A percentile compares a stretch with the other conserved stretches of the same genome.
phyloP scores from a whole-genome alignment of 2,888 invertebrate genomes.

The Oscheius onirici region DNA sequence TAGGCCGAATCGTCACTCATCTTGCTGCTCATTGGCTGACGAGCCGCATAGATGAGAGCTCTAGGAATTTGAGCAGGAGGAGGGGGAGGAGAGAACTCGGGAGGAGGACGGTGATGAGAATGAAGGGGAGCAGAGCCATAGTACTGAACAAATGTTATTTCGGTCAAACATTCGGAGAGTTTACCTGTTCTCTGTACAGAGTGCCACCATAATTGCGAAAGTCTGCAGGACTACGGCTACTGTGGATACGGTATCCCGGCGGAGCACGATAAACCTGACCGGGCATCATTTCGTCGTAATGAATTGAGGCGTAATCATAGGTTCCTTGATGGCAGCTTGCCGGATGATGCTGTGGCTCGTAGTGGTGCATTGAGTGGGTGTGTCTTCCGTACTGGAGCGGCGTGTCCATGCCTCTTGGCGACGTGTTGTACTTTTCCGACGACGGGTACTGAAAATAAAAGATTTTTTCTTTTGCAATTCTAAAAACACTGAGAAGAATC shows the following conservation, averaged over 20 bases:
- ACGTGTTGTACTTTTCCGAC: constrained; percentile 46
- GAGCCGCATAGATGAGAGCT: constrained; percentile 33
- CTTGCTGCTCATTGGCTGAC: constrained; percentile 50
- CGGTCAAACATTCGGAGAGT: background rate
- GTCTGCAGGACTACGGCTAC: constrained; percentile 16
- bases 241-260: constrained; percentile 44
- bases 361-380: constrained; percentile 40
- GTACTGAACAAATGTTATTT: background rate
- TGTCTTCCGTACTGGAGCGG: constrained; percentile 37
- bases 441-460: constrained; percentile 54
- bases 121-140: background rate
- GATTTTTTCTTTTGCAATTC: background rate
- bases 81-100: constrained; percentile 51
- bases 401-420: constrained; percentile 34
- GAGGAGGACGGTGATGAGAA: constrained; percentile 47
- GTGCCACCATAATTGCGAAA: constrained; percentile 21
- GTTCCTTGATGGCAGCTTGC: constrained; percentile 24
- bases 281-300: constrained; percentile 61
- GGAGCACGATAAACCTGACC: constrained; percentile 44
- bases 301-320: constrained; percentile 63
- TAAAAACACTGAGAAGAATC: background rate
- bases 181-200: constrained; percentile 21
- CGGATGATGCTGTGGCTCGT: constrained; percentile 39
- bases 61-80: constrained; percentile 34
- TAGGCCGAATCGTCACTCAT: constrained; percentile 65